A percentile compares a stretch with the other conserved stretches of the same genome.
These are phyloP conservation scores for Ceratosolen solmsi DNA, from an alignment of 1,140 invertebrate genomes.

Conservation along the genomic window DNA sequence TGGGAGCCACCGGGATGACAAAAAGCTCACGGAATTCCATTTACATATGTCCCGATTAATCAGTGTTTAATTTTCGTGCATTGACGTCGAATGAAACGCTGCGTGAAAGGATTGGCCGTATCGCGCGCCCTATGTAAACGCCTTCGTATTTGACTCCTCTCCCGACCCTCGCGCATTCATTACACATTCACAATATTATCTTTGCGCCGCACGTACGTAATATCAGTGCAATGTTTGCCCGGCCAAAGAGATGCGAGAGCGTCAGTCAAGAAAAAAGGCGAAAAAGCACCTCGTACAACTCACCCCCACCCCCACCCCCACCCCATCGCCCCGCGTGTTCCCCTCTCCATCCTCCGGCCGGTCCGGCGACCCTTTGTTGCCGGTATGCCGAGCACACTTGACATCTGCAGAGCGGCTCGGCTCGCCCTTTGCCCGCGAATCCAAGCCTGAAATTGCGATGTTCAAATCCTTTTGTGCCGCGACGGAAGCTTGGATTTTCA, in stretches of 20 bases:
- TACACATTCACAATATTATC: conserved; percentile 67
- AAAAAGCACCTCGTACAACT: not conserved
- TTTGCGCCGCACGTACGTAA: conserved; percentile 42
- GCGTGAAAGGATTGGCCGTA: conserved; percentile 31
- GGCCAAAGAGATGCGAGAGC: conserved; percentile 18
- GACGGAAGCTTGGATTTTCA: not conserved
- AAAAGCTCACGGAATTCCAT: conserved; percentile 25
- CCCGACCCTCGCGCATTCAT: conserved; percentile 54
- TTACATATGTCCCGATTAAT: conserved; percentile 46
- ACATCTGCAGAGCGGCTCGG: not conserved
- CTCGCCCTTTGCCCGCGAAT: conserved; percentile 23
- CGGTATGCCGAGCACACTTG: conserved; percentile 42
- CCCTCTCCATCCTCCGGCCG: not conserved
- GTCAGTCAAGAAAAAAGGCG: conserved; percentile 14
- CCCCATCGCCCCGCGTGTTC: not conserved
- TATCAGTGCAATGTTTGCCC: conserved; percentile 52
- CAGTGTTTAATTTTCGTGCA: conserved; percentile 43
- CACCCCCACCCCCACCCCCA: not conserved
- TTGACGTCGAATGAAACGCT: conserved; percentile 39
- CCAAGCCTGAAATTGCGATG: conserved; percentile 30
- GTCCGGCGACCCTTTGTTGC: not conserved
- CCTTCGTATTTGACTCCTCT: conserved; percentile 39
- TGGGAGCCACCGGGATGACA: not conserved
- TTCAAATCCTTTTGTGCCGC: not conserved
- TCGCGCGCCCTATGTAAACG: conserved; percentile 44